A percentile compares a stretch with the other conserved stretches of the same genome.
These are phyloP conservation scores for Tetraodon nigroviridis DNA, from an alignment of 2,113 vertebrate species.

Conservation along the genomic window DNA sequence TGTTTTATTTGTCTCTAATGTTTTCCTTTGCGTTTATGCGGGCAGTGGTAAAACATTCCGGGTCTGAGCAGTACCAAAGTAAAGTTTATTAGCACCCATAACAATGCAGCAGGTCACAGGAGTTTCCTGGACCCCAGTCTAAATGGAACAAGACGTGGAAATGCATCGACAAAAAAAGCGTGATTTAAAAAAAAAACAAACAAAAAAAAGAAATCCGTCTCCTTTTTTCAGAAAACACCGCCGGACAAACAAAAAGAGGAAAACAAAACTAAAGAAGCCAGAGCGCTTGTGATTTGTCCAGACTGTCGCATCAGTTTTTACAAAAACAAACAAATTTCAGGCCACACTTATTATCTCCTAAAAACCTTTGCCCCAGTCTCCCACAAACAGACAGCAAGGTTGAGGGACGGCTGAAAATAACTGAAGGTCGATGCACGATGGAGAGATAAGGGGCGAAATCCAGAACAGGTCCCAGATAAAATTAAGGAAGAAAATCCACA, in stretches of 20 bases:
- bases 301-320: constrained; percentile 10
- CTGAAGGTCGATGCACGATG: constrained; percentile 28
- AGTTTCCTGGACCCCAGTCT: constrained; percentile 41
- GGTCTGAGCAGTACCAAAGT: constrained; percentile 53
- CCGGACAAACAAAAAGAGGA: neutral
- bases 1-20: constrained; percentile 46
- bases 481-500: constrained; percentile 12
- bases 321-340: constrained; percentile 26
- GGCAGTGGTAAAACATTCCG: constrained; percentile 55
- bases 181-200: constrained; percentile 30
- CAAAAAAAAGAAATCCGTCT: too few species aligned
- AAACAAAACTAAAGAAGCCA: neutral
- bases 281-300: neutral
- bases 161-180: constrained; percentile 28
- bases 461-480: constrained; percentile 9
- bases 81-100: constrained; percentile 67
- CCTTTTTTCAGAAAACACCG: too few species aligned
- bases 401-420: constrained; percentile 24
- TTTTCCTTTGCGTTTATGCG: constrained; percentile 50
- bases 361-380: constrained; percentile 31
- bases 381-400: constrained; percentile 16
- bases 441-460: constrained; percentile 29
- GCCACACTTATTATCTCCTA: constrained; percentile 13
- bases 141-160: constrained; percentile 55
- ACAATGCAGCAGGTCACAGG: constrained; percentile 49